These are phyloP conservation scores for Nineta flava DNA, from an alignment of 2,888 invertebrate species.

Conservation along the genomic window DNA sequence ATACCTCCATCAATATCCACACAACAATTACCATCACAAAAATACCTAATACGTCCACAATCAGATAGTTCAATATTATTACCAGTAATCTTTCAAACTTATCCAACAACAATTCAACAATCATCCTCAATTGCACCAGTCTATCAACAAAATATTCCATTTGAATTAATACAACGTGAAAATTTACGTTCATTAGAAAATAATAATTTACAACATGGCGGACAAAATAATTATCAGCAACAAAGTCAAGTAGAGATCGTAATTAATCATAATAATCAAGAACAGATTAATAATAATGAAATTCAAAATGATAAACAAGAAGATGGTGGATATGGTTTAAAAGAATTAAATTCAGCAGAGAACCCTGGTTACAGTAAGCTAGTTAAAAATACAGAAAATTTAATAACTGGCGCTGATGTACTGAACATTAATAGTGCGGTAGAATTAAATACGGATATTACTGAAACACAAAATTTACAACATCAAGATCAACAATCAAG, in stretches of 20 bases:
- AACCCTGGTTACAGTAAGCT: conserved; percentile 20
- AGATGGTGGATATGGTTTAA: not conserved
- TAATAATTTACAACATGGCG: too few species aligned
- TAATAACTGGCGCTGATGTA: conserved; percentile 46
- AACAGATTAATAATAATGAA: too few species aligned
- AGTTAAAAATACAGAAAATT: conserved; percentile 39
- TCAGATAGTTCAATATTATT: not conserved
- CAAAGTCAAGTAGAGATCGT: too few species aligned
- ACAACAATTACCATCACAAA: not conserved
- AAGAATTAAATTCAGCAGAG: not conserved
- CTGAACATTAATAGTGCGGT: conserved; percentile 41
- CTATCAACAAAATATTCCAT: too few species aligned
- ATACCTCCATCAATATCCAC: not conserved
- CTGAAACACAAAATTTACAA: conserved; percentile 5
- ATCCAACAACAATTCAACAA: not conserved
- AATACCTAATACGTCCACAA: not conserved
- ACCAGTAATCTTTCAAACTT: not conserved
- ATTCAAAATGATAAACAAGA: too few species aligned
- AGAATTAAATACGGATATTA: conserved; percentile 13
- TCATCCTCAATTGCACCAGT: not conserved
- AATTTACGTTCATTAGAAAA: too few species aligned
- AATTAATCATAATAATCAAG: too few species aligned
- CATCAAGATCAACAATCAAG: conserved; percentile 5
- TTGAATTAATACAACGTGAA: too few species aligned
- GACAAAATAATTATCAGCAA: too few species aligned